A percentile compares a stretch with the other conserved stretches of the same genome.
These are phyloP conservation scores for Borostomias antarcticus DNA, from an alignment of 2,797 vertebrate species.

Conservation along the genomic window DNA sequence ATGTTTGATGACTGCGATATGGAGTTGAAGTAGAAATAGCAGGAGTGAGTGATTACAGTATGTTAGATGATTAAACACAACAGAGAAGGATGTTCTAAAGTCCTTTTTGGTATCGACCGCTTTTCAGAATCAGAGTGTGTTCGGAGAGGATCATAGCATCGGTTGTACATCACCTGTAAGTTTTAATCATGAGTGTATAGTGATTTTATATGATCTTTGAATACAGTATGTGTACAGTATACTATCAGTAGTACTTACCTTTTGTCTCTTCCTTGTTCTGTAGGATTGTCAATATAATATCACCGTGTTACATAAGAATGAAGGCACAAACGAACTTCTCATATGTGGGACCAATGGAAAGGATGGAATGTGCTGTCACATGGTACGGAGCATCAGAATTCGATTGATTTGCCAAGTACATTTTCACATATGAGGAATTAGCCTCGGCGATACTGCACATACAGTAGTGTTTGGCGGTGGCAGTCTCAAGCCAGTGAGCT, in stretches of 20 bases:
- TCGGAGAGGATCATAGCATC: neutral
- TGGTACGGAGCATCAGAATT: constrained; percentile 54
- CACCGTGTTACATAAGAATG: constrained; percentile 43
- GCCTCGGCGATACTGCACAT: neutral
- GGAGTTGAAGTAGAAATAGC: too few species aligned
- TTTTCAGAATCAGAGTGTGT: too few species aligned
- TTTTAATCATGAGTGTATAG: neutral
- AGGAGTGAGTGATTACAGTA: too few species aligned
- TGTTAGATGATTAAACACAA: too few species aligned
- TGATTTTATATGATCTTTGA: neutral
- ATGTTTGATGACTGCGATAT: too few species aligned
- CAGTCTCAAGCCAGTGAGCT: too few species aligned
- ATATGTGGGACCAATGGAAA: constrained; percentile 45
- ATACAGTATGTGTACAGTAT: neutral
- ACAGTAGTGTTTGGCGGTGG: neutral
- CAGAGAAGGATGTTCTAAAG: too few species aligned
- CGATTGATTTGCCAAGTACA: too few species aligned
- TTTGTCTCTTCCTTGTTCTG: neutral
- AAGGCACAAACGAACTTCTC: constrained; percentile 24
- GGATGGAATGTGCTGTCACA: constrained; percentile 41
- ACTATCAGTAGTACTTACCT: neutral
- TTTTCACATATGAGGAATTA: too few species aligned
- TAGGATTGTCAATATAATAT: constrained; percentile 51
- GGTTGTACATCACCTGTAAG: neutral
- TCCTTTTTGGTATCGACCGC: too few species aligned